phyloP scores from a whole-genome alignment of 2,888 invertebrate genomes.

The Aphrophora alni region DNA sequence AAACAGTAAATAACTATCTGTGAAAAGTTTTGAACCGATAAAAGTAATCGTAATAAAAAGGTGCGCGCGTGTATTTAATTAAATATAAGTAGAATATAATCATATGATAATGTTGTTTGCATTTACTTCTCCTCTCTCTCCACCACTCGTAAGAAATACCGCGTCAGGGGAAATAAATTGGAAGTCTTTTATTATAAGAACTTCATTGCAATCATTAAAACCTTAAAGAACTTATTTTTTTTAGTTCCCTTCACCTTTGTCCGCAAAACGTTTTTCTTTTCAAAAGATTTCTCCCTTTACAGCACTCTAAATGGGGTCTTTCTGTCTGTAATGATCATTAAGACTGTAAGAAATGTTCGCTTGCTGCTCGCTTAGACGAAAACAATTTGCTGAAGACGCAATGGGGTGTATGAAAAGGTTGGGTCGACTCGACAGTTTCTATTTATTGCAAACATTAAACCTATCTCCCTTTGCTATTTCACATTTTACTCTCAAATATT shows the following conservation, averaged over 20 bases:
- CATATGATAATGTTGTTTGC: no score
- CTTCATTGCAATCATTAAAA: not conserved
- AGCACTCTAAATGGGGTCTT: not conserved
- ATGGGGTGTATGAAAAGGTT: not conserved
- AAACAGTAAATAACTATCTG: no score
- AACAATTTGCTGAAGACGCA: not conserved
- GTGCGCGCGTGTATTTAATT: no score
- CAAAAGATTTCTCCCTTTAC: conserved; percentile 2
- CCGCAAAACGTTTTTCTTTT: not conserved
- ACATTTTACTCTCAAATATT: not conserved
- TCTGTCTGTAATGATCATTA: not conserved
- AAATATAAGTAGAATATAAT: no score
- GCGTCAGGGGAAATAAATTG: not conserved
- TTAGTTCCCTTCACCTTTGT: not conserved
- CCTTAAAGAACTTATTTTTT: not conserved
- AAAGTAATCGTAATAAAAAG: no score
- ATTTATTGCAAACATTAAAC: not conserved
- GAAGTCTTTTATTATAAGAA: not conserved
- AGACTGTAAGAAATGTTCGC: not conserved
- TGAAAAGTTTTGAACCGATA: no score
- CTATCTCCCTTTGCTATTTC: not conserved
- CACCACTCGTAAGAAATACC: not conserved
- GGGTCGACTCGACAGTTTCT: not conserved
- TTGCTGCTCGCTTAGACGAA: not conserved
- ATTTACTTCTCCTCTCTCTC: no score